phyloP scores from a whole-genome alignment of 2,113 vertebrate genomes.

The Hiodon tergisus region DNA sequence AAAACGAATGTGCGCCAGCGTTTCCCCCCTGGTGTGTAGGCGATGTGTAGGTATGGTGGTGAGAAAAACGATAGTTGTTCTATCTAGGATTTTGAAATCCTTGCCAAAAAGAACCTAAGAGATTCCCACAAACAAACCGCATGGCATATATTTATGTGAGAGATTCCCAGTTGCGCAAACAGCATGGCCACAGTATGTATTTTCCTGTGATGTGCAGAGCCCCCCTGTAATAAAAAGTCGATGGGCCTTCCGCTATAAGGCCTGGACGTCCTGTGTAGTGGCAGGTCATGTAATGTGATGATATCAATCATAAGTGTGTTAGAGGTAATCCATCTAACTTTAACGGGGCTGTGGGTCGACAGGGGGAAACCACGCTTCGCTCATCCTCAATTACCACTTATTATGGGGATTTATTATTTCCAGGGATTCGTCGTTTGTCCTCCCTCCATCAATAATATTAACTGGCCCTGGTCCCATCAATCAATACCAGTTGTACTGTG shows the following conservation, averaged over 20 bases:
- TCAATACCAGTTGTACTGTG: slow-evolving; percentile 85
- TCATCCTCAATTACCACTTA: slow-evolving; percentile 94
- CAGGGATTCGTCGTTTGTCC: slow-evolving; percentile 60
- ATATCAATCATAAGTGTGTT: slow-evolving; percentile 91
- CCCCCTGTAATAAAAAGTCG: slow-evolving; percentile 88
- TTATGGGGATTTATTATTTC: slow-evolving; percentile 73
- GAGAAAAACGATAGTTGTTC: too few relatives aligned
- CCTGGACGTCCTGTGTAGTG: slow-evolving; percentile 64
- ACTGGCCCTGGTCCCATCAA: slow-evolving; percentile 73
- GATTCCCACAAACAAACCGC: too few relatives aligned
- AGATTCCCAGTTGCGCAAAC: background rate
- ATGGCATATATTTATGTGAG: too few relatives aligned
- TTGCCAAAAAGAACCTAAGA: too few relatives aligned
- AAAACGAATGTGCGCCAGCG: too few relatives aligned
- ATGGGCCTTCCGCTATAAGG: slow-evolving; percentile 72
- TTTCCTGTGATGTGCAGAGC: slow-evolving; percentile 69
- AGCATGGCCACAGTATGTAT: slow-evolving; percentile 42
- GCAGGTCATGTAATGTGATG: slow-evolving; percentile 85
- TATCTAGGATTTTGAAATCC: too few relatives aligned
- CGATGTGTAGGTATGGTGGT: too few relatives aligned
- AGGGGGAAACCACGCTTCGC: slow-evolving; percentile 68
- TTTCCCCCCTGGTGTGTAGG: too few relatives aligned
- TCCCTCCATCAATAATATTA: slow-evolving; percentile 90
- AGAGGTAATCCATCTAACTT: slow-evolving; percentile 87
- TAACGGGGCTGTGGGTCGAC: slow-evolving; percentile 77